phyloP scores from a whole-genome alignment of 2,113 vertebrate species.

The Alethe castanea region DNA sequence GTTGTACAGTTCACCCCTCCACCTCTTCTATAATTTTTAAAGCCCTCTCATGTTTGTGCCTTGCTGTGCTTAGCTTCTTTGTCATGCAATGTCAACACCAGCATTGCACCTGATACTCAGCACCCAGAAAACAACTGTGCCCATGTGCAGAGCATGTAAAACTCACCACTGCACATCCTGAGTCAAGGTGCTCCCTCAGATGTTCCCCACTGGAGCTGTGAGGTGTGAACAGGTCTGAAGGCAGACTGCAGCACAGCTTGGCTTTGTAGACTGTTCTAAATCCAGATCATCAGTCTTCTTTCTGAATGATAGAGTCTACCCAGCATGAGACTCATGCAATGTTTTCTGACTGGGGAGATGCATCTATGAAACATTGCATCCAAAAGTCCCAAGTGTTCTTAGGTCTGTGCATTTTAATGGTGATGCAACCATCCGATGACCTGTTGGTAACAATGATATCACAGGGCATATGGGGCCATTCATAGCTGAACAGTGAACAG shows the following conservation, averaged over 20 bases:
- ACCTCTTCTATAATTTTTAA: background rate
- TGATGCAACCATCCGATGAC: background rate
- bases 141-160: background rate
- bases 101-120: background rate
- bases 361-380: background rate
- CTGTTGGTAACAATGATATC: background rate
- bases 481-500: background rate
- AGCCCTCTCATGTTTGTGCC: background rate
- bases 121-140: background rate
- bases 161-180: background rate
- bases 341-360: background rate
- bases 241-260: background rate
- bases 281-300: background rate
- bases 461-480: background rate
- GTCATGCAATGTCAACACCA: background rate
- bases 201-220: background rate
- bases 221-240: background rate
- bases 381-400: background rate
- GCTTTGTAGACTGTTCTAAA: background rate
- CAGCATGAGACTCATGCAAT: background rate
- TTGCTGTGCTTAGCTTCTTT: background rate
- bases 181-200: background rate
- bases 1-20: background rate
- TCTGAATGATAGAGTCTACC: background rate
- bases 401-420: background rate